phyloP scores from a whole-genome alignment of 2,797 vertebrate genomes.

The Lepus townsendii region DNA sequence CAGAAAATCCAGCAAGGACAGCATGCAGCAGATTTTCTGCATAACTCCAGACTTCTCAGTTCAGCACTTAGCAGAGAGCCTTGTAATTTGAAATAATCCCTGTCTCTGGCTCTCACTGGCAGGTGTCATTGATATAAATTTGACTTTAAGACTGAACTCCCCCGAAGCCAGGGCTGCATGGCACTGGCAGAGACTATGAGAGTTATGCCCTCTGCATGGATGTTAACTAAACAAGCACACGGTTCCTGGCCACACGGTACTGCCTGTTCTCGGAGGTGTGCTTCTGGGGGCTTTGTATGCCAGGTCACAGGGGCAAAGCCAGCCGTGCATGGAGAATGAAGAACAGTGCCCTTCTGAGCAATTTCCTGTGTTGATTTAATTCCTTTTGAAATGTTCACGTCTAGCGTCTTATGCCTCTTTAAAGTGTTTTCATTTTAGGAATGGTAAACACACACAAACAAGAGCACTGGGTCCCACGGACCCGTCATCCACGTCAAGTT shows the following conservation, averaged over 20 bases:
- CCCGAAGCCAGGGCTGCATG: background rate
- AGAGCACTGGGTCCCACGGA: background rate
- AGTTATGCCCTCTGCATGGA: background rate
- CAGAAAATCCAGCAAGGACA: background rate
- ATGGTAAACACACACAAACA: background rate
- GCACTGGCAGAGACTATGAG: background rate
- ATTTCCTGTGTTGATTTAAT: background rate
- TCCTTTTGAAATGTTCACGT: background rate
- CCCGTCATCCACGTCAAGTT: background rate
- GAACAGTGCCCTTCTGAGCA: background rate
- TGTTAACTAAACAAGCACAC: slow-evolving; percentile 15
- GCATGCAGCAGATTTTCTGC: background rate
- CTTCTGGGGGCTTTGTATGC: background rate
- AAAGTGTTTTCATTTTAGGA: background rate
- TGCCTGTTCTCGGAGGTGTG: background rate
- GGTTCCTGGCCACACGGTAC: background rate
- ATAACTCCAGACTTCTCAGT: background rate
- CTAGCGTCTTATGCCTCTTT: background rate
- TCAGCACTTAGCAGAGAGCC: background rate
- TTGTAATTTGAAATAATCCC: background rate
- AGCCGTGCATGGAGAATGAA: fast-evolving
- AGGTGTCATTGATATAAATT: background rate
- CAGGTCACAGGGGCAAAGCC: background rate
- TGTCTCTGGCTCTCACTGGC: background rate
- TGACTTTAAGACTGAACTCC: background rate